Evolutionary conservation across 2,113 vertebrate genomes (phyloP).

Genomic region (Trematocara zebra): DNA sequence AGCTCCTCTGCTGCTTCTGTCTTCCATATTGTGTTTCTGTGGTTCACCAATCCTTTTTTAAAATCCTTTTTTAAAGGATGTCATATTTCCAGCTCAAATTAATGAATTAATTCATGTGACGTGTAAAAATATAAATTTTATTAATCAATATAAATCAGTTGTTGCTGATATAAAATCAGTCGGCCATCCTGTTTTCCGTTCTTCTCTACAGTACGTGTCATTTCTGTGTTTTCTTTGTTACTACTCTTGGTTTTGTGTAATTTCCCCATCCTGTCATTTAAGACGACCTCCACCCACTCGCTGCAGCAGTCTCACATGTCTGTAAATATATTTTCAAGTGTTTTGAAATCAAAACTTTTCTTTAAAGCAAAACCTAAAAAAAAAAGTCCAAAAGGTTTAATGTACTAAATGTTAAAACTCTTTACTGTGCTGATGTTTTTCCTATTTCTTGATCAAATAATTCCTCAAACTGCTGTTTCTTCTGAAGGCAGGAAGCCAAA

Average conservation of each 20-base stretch:
- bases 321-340: background rate
- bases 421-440: background rate
- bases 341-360: background rate
- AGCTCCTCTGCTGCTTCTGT: background rate
- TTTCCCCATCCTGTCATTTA: background rate
- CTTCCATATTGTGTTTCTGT: background rate
- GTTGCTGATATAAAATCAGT: background rate
- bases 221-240: background rate
- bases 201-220: background rate
- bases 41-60: background rate
- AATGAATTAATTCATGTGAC: background rate
- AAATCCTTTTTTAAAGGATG: background rate
- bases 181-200: too few species aligned
- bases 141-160: background rate
- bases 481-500: background rate
- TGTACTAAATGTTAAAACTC: background rate
- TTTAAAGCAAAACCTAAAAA: background rate
- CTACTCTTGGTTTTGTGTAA: background rate
- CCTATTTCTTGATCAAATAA: background rate
- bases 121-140: background rate
- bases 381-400: background rate
- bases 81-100: background rate
- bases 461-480: background rate
- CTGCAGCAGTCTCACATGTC: background rate
- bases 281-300: background rate